Conservation (phyloP, 2,888 invertebrate species). For the Epinotia ramella region DNA sequence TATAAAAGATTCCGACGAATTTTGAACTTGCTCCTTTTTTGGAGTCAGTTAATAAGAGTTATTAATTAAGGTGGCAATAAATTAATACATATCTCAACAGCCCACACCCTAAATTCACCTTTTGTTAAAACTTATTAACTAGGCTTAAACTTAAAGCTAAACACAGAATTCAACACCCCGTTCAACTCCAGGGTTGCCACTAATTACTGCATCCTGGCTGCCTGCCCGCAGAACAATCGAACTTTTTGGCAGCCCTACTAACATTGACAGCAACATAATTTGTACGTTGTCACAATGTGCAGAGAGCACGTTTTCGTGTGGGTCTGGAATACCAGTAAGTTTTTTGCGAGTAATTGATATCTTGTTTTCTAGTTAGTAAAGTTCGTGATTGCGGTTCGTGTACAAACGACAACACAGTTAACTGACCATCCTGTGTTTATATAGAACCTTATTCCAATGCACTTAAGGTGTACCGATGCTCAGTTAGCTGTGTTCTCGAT, state of each 20-base stretch:
- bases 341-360: conserved; percentile 6
- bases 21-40: no score
- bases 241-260: conserved; percentile 5
- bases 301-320: not conserved
- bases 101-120: not conserved
- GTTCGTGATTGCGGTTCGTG: not conserved
- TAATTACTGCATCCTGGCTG: conserved; percentile 24
- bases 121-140: not conserved
- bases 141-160: not conserved
- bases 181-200: conserved; percentile 4
- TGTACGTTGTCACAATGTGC: not conserved
- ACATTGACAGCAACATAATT: not conserved
- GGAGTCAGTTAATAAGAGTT: no score
- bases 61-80: no score
- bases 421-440: no score
- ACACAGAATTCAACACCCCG: not conserved
- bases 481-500: no score
- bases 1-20: no score
- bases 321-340: not conserved
- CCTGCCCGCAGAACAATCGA: conserved; percentile 18
- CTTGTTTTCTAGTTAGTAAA: not conserved
- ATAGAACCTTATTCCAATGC: no score
- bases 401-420: no score
- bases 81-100: no score
- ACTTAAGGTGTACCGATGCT: no score